Base-by-base conservation (phyloP, 2,888 invertebrate species). In the Panopea generosa region DNA sequence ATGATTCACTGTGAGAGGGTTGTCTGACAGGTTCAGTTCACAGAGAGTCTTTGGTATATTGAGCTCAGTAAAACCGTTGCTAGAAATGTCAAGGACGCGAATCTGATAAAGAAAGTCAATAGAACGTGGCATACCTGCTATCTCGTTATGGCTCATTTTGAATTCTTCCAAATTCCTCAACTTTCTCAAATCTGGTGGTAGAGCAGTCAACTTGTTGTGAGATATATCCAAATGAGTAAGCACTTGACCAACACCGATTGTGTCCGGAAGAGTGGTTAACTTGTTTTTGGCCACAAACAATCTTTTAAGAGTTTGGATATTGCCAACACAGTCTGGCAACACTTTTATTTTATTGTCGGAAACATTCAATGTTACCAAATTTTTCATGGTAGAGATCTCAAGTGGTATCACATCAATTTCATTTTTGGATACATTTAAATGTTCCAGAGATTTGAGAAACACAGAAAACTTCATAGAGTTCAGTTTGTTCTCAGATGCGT, bases 401-500 rank as follows among this genome's bases (percentile, higher is more conserved):
- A 86, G 87, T 2, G 91, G 91, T 11, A 92, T 80, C 0, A 86
- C 84, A 27, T 89, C 89, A 0, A 92, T 84, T 20, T 81, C 71
- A 77, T 92, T 92, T 60, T 83, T 75, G 3, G 88, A 82, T 0
- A 91, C 67, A 61, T 90, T 73, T 22, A 92, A 78, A 16, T 84
- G 82, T 69, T 90, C 86, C 26, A 90, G 71, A 4, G 83, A 77
- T 49, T 80, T 85, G 40, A 90, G 62, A 38, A 75, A 83, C 14
- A 87, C 86, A 0, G 88, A 87, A 60, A 89, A 89, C 69, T 87
- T 88, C 85, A 91, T 87, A 0, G 90, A 88, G 27, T 76, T 85
- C 33, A 92, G 85, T 71, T 88, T 87, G 82, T 92, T 92, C 49
- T 89, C 82, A 3, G 90, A 87, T 3, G 91, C 87, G 45, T 90